Evolutionary conservation across 2,888 invertebrate genomes (phyloP).

Genomic region (Phytoseiulus persimilis): DNA sequence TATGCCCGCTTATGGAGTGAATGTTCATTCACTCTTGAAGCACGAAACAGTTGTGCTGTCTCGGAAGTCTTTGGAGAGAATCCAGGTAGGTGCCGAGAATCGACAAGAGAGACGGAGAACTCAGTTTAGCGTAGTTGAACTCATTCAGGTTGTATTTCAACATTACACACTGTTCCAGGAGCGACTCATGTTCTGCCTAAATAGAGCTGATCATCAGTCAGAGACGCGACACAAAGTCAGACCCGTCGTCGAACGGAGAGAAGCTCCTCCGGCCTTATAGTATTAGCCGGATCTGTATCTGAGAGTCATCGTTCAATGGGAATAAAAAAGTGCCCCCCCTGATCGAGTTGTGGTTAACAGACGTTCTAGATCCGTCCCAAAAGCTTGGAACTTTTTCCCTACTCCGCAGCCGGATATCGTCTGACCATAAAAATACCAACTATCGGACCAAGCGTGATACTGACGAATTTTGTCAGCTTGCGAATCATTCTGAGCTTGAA

Average conservation of each 20-base stretch:
- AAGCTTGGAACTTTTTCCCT: no score
- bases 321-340: no score
- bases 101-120: neutral
- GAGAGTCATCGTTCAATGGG: no score
- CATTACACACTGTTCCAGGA: neutral
- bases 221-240: neutral
- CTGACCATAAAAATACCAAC: no score
- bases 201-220: neutral
- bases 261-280: neutral
- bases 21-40: constrained; percentile 93
- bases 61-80: constrained; percentile 60
- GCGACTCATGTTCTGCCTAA: neutral
- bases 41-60: constrained; percentile 86
- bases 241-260: neutral
- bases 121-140: neutral
- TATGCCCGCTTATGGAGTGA: constrained; percentile 90
- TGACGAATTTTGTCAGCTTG: no score
- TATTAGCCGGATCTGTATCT: no score
- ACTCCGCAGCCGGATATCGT: no score
- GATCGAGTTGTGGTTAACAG: no score
- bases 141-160: neutral
- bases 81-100: constrained; percentile 10
- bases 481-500: no score
- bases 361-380: no score
- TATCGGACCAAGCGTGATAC: no score